These are phyloP conservation scores for Cheracebus regulus DNA, from an alignment of 2,797 vertebrate genomes.

Conservation along the genomic window DNA sequence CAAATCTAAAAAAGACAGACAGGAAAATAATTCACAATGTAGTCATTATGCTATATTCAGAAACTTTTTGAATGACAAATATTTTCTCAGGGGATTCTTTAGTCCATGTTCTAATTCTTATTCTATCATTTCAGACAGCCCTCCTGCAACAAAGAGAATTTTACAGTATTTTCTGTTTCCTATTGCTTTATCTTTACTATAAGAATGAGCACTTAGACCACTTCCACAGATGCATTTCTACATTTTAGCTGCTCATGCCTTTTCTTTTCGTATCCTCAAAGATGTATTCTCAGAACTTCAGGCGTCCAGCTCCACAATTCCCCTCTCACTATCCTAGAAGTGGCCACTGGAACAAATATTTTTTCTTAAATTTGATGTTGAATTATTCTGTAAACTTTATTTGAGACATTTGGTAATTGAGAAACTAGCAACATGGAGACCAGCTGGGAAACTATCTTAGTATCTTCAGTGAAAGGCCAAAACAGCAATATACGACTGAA, in stretches of 20 bases:
- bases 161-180: background rate
- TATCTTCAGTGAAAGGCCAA: background rate
- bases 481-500: background rate
- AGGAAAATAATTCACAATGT: background rate
- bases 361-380: background rate
- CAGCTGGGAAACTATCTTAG: background rate
- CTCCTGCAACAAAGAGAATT: background rate
- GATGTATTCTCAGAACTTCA: background rate
- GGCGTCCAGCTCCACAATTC: background rate
- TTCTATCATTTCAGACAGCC: constrained; percentile 3
- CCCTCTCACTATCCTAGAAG: background rate
- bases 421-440: background rate
- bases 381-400: background rate
- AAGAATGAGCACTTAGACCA: background rate
- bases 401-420: background rate
- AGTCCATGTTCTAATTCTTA: background rate
- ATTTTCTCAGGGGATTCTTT: background rate
- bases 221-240: background rate
- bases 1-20: background rate
- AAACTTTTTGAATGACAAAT: background rate
- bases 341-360: background rate
- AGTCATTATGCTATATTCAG: background rate
- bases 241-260: background rate
- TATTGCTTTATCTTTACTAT: constrained; percentile 6
- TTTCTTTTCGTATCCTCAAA: background rate